Percentiles rank a stretch among this genome's conserved stretches.
Conservation (phyloP, 1,140 invertebrate species). For the Drosophila ananassae region DNA sequence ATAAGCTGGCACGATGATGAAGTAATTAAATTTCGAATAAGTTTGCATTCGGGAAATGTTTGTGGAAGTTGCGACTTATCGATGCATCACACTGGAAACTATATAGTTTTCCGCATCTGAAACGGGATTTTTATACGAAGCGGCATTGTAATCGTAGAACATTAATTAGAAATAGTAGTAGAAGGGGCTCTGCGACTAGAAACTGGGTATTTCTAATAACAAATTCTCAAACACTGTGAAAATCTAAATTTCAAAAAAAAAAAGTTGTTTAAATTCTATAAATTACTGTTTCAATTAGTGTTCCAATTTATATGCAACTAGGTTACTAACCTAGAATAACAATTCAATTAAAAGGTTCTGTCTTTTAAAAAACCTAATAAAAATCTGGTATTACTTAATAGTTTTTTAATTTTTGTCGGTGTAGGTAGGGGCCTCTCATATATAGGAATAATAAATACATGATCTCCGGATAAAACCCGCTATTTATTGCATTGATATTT, state of each 20-base stretch:
- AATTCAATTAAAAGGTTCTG: no score
- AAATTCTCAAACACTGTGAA: not conserved
- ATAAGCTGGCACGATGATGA: not conserved
- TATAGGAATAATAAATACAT: not conserved
- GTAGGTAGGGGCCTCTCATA: not conserved
- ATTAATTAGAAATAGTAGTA: constrained; percentile 6
- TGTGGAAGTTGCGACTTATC: constrained; percentile 10
- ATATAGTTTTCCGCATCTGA: constrained; percentile 21
- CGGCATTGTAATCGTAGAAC: constrained; percentile 18
- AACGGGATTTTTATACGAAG: constrained; percentile 47
- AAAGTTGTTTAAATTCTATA: not conserved
- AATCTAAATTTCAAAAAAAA: not conserved
- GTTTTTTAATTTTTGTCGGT: not conserved
- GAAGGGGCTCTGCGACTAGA: not conserved
- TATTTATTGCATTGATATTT: not conserved
- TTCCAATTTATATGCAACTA: no score
- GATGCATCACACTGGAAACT: constrained; percentile 30
- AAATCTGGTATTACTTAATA: not conserved
- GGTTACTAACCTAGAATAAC: no score
- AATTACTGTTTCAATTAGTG: no score
- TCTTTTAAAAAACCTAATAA: not conserved
- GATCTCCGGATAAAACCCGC: constrained; percentile 1
- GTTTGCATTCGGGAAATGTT: constrained; percentile 16
- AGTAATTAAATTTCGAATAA: constrained; percentile 11
- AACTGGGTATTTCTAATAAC: not conserved